Evolutionary conservation across 2,888 invertebrate species (phyloP).

Genomic region (Scotopteryx bipunctaria): DNA sequence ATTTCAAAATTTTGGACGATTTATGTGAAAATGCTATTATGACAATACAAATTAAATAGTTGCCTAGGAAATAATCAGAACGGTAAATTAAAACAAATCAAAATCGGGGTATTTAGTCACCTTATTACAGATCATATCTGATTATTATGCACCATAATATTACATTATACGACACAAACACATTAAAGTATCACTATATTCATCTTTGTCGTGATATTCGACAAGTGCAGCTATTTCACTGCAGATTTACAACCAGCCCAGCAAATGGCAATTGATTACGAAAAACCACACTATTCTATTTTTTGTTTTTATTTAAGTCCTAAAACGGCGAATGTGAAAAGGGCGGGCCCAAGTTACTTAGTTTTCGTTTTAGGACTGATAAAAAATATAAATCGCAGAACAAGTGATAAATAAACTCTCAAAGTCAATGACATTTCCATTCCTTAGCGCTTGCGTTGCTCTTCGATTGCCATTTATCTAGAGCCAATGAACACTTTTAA

Average conservation of each 20-base stretch:
- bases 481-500: not conserved
- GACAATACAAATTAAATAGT: slow-evolving; percentile 2
- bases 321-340: no score
- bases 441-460: not conserved
- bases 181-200: not conserved
- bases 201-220: no score
- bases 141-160: slow-evolving; percentile 23
- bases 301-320: no score
- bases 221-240: no score
- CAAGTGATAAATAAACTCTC: not conserved
- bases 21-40: not conserved
- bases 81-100: not conserved
- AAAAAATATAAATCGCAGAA: not conserved
- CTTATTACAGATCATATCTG: slow-evolving; percentile 21
- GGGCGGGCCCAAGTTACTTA: no score
- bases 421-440: not conserved
- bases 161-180: slow-evolving; percentile 22
- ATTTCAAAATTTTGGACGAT: not conserved
- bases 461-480: not conserved
- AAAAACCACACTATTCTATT: no score
- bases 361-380: not conserved
- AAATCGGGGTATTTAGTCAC: not conserved
- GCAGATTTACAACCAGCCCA: no score
- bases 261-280: no score
- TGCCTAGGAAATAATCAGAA: slow-evolving; percentile 8